Percentiles rank a stretch among this genome's conserved stretches.
phyloP scores from a whole-genome alignment of 2,888 invertebrate species.

The Hybos culiciformis region DNA sequence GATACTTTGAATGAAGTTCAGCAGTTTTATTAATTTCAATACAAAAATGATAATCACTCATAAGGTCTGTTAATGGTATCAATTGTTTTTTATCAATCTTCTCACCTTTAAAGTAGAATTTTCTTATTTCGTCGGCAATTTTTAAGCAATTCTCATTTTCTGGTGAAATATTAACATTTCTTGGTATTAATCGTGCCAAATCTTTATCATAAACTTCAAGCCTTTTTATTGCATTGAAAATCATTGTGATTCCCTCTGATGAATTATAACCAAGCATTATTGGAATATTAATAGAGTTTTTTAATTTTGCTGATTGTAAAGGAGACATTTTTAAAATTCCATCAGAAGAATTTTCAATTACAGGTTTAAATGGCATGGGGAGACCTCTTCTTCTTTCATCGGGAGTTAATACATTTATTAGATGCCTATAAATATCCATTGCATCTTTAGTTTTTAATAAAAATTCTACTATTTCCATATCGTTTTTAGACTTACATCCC shows the following conservation, averaged over 20 bases:
- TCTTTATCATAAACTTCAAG: conserved; percentile 23
- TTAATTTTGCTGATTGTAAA: conserved; percentile 35
- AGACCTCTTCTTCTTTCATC: conserved; percentile 27
- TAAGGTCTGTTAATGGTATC: conserved; percentile 36
- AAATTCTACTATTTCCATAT: conserved; percentile 13
- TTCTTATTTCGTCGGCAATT: conserved; percentile 22
- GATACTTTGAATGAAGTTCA: conserved; percentile 22
- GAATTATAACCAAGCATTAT: conserved; percentile 41
- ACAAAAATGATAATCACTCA: conserved; percentile 36
- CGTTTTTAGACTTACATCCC: conserved; percentile 16
- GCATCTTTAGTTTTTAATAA: conserved; percentile 15
- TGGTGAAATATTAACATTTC: conserved; percentile 20
- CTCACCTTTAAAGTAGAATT: conserved; percentile 37
- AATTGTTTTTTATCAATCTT: conserved; percentile 30
- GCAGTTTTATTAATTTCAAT: conserved; percentile 23
- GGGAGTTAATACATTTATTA: conserved; percentile 18
- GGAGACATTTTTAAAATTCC: conserved; percentile 27
- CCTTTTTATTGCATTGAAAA: conserved; percentile 21
- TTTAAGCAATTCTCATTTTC: conserved; percentile 16
- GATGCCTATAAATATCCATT: conserved; percentile 18
- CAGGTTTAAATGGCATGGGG: conserved; percentile 26
- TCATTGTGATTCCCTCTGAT: conserved; percentile 39
- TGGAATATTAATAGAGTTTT: conserved; percentile 37
- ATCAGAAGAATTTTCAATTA: conserved; percentile 26
- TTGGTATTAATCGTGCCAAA: conserved; percentile 25